Evolutionary conservation across 2,888 invertebrate genomes (phyloP).

Genomic region (Torymus texanus): DNA sequence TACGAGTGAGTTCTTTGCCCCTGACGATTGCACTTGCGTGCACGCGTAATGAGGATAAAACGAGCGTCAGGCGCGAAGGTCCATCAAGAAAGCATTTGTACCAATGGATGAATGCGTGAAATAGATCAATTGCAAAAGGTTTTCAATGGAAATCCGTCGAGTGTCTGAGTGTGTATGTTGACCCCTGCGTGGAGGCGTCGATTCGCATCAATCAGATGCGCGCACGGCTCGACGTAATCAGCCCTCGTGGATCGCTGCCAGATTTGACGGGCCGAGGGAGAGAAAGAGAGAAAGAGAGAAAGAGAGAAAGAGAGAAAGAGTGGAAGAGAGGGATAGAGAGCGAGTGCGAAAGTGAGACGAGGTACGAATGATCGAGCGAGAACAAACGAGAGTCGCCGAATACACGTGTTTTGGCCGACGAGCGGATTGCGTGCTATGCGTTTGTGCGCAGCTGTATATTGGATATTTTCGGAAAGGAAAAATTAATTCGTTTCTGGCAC

Average conservation of each 20-base stretch:
- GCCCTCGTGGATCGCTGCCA: constrained; percentile 19
- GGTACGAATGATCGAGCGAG: not conserved
- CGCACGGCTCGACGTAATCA: constrained; percentile 24
- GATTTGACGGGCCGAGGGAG: not conserved
- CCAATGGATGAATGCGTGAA: constrained; percentile 33
- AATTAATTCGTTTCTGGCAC: too few species aligned
- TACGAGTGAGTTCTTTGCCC: too few species aligned
- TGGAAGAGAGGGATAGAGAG: not conserved
- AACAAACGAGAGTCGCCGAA: constrained; percentile 2
- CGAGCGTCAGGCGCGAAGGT: not conserved
- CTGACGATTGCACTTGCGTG: too few species aligned
- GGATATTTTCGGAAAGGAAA: too few species aligned
- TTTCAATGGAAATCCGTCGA: constrained; percentile 51
- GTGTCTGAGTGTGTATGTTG: too few species aligned
- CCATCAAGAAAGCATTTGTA: constrained; percentile 41
- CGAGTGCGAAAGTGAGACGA: not conserved
- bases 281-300: not conserved
- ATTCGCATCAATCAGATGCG: constrained; percentile 31
- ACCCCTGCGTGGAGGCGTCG: constrained; percentile 25
- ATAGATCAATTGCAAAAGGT: constrained; percentile 38
- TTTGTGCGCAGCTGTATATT: too few species aligned
- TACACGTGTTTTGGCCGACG: too few species aligned
- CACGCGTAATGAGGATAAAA: not conserved
- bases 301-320: not conserved
- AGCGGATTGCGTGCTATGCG: too few species aligned